Evolutionary conservation across 2,113 vertebrate genomes (phyloP), one percentile per base, ranked within the genome.

Genomic region (Mirounga angustirostris): DNA sequence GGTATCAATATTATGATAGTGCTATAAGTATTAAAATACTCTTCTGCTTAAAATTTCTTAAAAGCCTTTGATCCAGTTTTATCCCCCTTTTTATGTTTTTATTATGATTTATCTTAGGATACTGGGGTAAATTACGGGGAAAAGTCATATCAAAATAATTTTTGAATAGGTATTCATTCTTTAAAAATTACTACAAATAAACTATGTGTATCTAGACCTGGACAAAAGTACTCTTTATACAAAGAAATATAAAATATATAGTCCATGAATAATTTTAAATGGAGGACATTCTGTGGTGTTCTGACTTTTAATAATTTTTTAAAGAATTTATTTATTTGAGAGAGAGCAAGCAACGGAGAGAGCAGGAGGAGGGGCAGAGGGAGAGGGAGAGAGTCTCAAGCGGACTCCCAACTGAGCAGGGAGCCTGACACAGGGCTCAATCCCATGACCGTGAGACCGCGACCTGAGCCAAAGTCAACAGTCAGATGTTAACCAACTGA

Each of bases 231-330:
- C 52, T 40, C 10, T 90, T 96, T 87, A 54, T 92, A 46, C 74
- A 79, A 73, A 79, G 30, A 92, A 93, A 59, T 73, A 69, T 40
- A 87, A 94, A 96, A 59, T 43, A 56, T 82, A 40, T 76, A 58
- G 10, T 40, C 67, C 82, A 36, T 73, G 81, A 94, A 50, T 94
- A 92, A 76, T 91, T 76, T 94, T 96, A 96, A 94, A 90, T 61
- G 14, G 81, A 67, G 52, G 36, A 73, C 46, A 84, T 93, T 91
- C 89, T 94, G 33, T 93, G 56, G 74, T 96, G 6, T 52, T 88
- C 71, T 85, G n/a, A 89, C 58, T 85, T n/a, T 69, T 69, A 18
- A n/a, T n/a, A 69, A n/a, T n/a, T n/a, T 69, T n/a, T n/a, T n/a
- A 8, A 58, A 69, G 65, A 33, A n/a, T 69, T n/a, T 69, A 69